These are phyloP conservation scores for Pardosa pseudoannulata DNA, from an alignment of 2,888 invertebrate genomes.

Conservation along the genomic window DNA sequence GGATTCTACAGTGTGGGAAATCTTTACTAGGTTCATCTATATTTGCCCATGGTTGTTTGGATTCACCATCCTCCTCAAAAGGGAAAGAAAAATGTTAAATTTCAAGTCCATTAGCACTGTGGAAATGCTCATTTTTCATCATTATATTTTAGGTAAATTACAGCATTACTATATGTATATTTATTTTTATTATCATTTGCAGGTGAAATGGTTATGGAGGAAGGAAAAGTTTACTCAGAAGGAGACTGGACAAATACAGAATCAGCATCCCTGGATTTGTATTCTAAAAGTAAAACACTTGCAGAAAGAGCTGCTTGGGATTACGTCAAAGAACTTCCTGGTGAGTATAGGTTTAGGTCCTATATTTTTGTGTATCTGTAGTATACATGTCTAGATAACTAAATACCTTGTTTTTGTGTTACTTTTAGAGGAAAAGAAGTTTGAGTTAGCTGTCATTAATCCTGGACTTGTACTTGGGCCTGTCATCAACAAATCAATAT, in stretches of 20 bases:
- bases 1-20: too few species aligned
- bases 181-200: too few species aligned
- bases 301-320: constrained; percentile 81
- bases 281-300: constrained; percentile 79
- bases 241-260: constrained; percentile 78
- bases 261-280: constrained; percentile 76
- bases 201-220: constrained; percentile 75
- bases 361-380: neutral
- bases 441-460: constrained; percentile 80
- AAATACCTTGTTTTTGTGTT: neutral
- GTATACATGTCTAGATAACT: too few species aligned
- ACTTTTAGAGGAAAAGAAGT: constrained; percentile 77
- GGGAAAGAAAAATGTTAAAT: too few species aligned
- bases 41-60: too few species aligned
- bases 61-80: too few species aligned
- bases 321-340: constrained; percentile 79
- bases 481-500: constrained; percentile 75
- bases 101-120: too few species aligned
- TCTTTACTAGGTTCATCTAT: too few species aligned
- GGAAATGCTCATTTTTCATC: too few species aligned
- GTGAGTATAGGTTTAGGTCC: constrained; percentile 70
- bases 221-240: constrained; percentile 77
- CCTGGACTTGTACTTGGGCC: constrained; percentile 80
- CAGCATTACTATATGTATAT: too few species aligned
- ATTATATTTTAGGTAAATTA: too few species aligned